Evolutionary conservation across 2,113 vertebrate genomes (phyloP).

Genomic region (Phaetusa simplex): DNA sequence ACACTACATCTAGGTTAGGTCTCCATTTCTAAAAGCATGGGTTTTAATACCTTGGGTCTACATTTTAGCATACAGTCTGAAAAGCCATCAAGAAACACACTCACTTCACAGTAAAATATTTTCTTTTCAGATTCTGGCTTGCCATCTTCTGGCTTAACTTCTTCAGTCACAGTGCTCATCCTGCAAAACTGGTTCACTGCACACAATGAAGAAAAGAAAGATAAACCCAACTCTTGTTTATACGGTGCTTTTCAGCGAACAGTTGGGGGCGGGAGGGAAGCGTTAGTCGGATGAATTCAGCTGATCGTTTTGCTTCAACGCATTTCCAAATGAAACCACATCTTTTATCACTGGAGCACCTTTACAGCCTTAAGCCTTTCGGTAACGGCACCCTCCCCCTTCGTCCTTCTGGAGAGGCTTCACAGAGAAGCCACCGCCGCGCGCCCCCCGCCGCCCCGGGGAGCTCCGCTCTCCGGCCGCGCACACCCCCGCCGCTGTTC

Average conservation of each 20-base stretch:
- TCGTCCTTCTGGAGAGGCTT: too few relatives aligned
- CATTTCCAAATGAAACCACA: rapidly evolving
- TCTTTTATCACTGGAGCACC: rapidly evolving
- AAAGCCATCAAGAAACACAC: not conserved
- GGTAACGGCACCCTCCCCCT: not conserved
- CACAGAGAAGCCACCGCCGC: not conserved
- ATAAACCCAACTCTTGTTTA: not conserved
- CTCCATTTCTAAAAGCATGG: rapidly evolving
- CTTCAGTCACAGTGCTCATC: not conserved
- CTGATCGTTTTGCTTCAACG: not conserved
- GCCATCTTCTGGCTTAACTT: not conserved
- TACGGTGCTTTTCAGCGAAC: too few relatives aligned
- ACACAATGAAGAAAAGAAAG: not conserved
- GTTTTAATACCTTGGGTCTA: rapidly evolving
- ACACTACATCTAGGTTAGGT: rapidly evolving
- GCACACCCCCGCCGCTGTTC: too few relatives aligned
- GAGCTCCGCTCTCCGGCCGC: not conserved
- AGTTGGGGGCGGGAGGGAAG: rapidly evolving
- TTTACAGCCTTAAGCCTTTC: not conserved
- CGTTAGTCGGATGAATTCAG: rapidly evolving
- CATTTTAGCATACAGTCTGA: not conserved
- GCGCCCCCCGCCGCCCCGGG: not conserved
- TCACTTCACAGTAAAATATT: slow-evolving; percentile 40
- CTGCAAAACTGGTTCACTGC: not conserved
- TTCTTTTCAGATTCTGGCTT: not conserved